Conservation (phyloP, 2,888 invertebrate species). For the Autographa gamma region DNA sequence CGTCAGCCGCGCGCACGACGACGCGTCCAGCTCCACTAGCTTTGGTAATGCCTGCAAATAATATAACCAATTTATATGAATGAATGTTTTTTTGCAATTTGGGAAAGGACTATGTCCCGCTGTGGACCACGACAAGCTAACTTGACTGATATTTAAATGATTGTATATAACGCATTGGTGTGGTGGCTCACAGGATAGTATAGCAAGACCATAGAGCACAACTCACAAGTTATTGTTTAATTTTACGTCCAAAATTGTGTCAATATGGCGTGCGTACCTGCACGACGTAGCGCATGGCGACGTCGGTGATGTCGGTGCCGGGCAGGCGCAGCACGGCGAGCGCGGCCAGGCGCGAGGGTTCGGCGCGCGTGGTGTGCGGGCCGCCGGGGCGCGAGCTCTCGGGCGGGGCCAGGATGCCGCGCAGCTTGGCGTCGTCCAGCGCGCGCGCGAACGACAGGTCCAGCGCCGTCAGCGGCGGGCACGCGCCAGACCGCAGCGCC, state of each 20-base stretch:
- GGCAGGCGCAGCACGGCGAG: slow-evolving; percentile 93
- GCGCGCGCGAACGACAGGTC: slow-evolving; percentile 96
- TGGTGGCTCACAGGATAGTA: no score
- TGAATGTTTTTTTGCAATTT: no score
- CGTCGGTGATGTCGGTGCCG: slow-evolving; percentile 97
- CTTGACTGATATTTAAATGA: no score
- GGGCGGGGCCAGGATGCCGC: slow-evolving; percentile 96
- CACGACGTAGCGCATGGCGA: slow-evolving; percentile 90
- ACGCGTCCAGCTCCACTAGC: slow-evolving; percentile 93
- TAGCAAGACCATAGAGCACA: no score
- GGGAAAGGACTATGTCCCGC: no score
- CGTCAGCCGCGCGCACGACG: slow-evolving; percentile 95
- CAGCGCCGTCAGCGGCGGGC: slow-evolving; percentile 93
- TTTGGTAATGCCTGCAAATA: slow-evolving; percentile 91
- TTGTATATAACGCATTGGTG: no score
- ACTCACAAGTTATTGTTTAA: no score
- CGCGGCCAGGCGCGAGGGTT: slow-evolving; percentile 90
- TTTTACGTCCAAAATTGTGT: no score
- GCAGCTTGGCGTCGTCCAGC: slow-evolving; percentile 94
- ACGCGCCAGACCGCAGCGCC: slow-evolving; percentile 94
- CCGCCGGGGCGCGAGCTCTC: slow-evolving; percentile 93
- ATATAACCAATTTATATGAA: neutral
- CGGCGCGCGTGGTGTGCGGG: slow-evolving; percentile 79
- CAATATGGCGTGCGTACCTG: slow-evolving; percentile 78
- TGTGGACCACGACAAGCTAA: no score